A percentile compares a stretch with the other conserved stretches of the same genome.
Evolutionary conservation across 2,113 vertebrate species (phyloP).

Genomic region (Oreochromis niloticus): DNA sequence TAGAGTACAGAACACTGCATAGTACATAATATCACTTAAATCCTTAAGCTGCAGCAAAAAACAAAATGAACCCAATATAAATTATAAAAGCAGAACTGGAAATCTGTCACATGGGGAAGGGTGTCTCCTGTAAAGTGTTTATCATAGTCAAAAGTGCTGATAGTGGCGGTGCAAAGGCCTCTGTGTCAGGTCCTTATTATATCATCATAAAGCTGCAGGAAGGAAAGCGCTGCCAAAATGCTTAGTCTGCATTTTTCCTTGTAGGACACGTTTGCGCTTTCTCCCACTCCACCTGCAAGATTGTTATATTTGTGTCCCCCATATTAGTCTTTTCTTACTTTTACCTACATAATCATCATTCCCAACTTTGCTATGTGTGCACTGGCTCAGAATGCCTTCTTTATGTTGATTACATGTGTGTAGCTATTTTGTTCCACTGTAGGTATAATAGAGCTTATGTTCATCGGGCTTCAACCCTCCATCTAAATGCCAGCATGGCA

Average conservation of each 20-base stretch:
- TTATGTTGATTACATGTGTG: neutral
- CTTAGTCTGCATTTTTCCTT: constrained; percentile 15
- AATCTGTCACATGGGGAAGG: neutral
- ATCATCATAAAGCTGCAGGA: constrained; percentile 14
- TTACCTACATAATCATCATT: neutral
- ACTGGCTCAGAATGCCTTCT: neutral
- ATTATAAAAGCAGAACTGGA: neutral
- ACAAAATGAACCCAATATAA: neutral
- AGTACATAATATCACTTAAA: neutral
- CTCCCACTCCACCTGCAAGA: neutral
- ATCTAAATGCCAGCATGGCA: neutral
- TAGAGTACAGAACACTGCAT: neutral
- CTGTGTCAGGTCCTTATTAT: constrained; percentile 34
- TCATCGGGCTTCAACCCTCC: neutral
- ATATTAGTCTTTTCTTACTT: neutral
- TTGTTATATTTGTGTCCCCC: neutral
- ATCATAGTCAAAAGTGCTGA: constrained; percentile 29
- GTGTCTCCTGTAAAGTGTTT: constrained; percentile 3
- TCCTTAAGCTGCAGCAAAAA: neutral
- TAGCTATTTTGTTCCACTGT: neutral
- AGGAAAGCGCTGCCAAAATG: constrained; percentile 12
- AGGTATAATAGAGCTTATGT: neutral
- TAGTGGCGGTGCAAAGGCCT: constrained; percentile 16
- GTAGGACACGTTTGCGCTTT: neutral
- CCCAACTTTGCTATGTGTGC: neutral